Conservation (phyloP, 2,113 vertebrate genomes). For the Heterocephalus glaber region DNA sequence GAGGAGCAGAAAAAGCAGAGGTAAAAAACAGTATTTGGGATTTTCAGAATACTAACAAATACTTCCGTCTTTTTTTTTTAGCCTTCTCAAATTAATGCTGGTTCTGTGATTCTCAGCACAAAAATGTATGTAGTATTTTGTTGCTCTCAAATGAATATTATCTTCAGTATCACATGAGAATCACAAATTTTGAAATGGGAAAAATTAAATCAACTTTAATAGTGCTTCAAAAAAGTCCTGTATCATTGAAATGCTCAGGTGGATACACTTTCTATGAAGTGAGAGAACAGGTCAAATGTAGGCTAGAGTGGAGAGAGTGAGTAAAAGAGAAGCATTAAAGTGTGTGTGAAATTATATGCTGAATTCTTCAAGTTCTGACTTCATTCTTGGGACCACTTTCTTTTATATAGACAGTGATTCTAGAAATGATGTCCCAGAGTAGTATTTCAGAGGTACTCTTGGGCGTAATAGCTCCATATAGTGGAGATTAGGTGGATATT, state of each 20-base stretch:
- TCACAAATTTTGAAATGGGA: background rate
- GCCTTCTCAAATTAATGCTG: background rate
- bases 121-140: background rate
- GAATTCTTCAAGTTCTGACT: slow-evolving; percentile 76
- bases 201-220: background rate
- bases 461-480: slow-evolving; percentile 67
- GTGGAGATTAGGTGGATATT: slow-evolving; percentile 62
- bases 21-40: background rate
- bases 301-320: background rate
- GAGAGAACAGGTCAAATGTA: background rate
- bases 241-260: slow-evolving; percentile 12
- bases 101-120: background rate
- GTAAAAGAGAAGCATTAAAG: slow-evolving; percentile 41
- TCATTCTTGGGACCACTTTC: slow-evolving; percentile 78
- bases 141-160: background rate
- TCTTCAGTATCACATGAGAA: background rate
- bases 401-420: slow-evolving; percentile 69
- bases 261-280: background rate
- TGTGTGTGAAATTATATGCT: slow-evolving; percentile 61
- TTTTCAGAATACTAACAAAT: background rate
- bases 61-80: background rate
- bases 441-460: slow-evolving; percentile 70
- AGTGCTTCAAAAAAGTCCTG: background rate
- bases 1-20: background rate
- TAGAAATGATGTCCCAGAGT: slow-evolving; percentile 70